A percentile compares a stretch with the other conserved stretches of the same genome.
These are phyloP conservation scores for Orchesella flavescens DNA, from an alignment of 2,888 invertebrate genomes.

Conservation along the genomic window DNA sequence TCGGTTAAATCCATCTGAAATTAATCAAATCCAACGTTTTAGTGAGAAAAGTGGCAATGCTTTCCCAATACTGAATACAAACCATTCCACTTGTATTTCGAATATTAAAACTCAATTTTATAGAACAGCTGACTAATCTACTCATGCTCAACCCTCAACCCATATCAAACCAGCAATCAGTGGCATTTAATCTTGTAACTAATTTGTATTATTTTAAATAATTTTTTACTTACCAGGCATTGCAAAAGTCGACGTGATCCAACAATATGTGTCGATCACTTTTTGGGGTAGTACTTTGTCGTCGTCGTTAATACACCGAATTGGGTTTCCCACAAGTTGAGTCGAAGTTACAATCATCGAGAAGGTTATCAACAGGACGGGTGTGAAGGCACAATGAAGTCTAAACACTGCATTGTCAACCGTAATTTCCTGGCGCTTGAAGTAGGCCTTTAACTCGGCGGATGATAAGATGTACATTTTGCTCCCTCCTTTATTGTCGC, in stretches of 20 bases:
- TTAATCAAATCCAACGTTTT: neutral
- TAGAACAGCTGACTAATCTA: no score
- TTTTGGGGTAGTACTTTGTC: no score
- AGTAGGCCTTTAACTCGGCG: no score
- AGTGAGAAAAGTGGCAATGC: neutral
- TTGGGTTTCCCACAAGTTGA: constrained; percentile 93
- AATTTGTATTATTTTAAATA: no score
- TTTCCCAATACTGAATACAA: no score
- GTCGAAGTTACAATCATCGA: constrained; percentile 91
- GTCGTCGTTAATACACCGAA: constrained; percentile 89
- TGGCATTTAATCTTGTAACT: no score
- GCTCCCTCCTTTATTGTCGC: constrained; percentile 60
- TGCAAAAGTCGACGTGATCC: constrained; percentile 90
- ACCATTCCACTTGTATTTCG: no score
- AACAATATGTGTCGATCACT: constrained; percentile 88
- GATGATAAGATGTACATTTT: no score
- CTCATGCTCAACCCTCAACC: no score
- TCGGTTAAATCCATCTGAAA: no score
- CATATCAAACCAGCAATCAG: no score
- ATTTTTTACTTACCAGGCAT: constrained; percentile 81
- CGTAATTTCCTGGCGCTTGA: constrained; percentile 89
- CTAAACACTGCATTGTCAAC: constrained; percentile 92
- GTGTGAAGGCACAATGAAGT: constrained; percentile 91
- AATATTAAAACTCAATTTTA: no score
- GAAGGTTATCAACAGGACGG: constrained; percentile 87